Base-by-base conservation (phyloP, 2,888 invertebrate genomes). In the Dendrolimus houi region DNA sequence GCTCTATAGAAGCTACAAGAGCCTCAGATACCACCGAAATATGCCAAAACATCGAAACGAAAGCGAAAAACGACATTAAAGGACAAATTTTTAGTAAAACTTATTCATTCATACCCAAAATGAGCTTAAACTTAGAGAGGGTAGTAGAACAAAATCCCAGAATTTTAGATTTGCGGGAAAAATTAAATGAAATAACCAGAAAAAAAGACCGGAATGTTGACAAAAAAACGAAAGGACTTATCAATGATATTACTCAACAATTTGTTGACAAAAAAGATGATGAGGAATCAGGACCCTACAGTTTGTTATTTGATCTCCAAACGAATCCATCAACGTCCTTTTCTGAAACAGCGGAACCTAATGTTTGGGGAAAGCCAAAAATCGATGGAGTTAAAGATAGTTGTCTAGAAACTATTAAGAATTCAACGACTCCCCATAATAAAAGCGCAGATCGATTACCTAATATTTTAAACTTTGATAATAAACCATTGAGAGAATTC, bases 281-380 rank as follows among this genome's bases (percentile, higher is more conserved):
- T 55, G 86, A 88, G 63, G 87, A 87, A 61, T 93, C 93, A 17
- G 93, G 93, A 58, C 93, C 93, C 6, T 93, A 92, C 66, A 93
- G 93, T 68, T 85, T 93, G 63, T 79, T 93, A 54, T 92, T 92
- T 72, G 92, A 92, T 70, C 75, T 92, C 55, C 84, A 91, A 67
- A 66, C 81, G 14, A 78, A 85, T 65, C 71, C 86, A 58, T 84
- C 87, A 52, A 78, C 86, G 54, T 85, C 87, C 56, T 71, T 69
- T 60, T 81, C 73, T 57, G 72, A 75, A 17, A 69, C 59, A 53
- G 55, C 69, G 52, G 75, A 76, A 60, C 61, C 65, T 14, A 79
- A 80, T 58, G 63, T 76, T 58, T 81, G 83, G 81, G 69, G 64
- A 58, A 71, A 66, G 63, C 72, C 75, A 55, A 79, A 77, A 66